A percentile compares a stretch with the other conserved stretches of the same genome.
Evolutionary conservation across 2,888 invertebrate species (phyloP).

Genomic region (Brachyopa scutellaris): DNA sequence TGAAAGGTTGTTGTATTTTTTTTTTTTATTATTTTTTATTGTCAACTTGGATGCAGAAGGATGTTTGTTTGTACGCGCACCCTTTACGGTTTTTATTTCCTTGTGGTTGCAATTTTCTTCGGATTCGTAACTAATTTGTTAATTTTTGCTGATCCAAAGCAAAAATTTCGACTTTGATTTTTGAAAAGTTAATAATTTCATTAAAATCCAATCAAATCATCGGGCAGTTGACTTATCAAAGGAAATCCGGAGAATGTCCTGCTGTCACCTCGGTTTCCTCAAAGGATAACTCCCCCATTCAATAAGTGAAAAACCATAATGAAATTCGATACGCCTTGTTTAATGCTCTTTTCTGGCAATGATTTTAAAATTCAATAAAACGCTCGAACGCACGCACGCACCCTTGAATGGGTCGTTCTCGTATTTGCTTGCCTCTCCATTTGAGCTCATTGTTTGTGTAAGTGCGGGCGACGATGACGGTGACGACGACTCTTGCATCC

Average conservation of each 20-base stretch:
- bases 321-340: slow-evolving; percentile 83
- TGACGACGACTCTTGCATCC: slow-evolving; percentile 51
- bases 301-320: slow-evolving; percentile 76
- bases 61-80: slow-evolving; percentile 48
- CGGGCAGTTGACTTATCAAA: slow-evolving; percentile 67
- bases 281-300: slow-evolving; percentile 23
- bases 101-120: slow-evolving; percentile 20
- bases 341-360: slow-evolving; percentile 80
- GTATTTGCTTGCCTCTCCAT: slow-evolving; percentile 35
- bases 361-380: slow-evolving; percentile 74
- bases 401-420: slow-evolving; percentile 40
- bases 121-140: no score
- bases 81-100: slow-evolving; percentile 29
- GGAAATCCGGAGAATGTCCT: slow-evolving; percentile 41
- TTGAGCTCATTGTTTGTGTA: slow-evolving; percentile 47
- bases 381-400: slow-evolving; percentile 73
- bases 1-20: slow-evolving; percentile 21
- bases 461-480: slow-evolving; percentile 44
- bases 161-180: slow-evolving; percentile 58
- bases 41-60: slow-evolving; percentile 27
- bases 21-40: no score
- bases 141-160: slow-evolving; percentile 42
- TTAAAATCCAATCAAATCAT: slow-evolving; percentile 63
- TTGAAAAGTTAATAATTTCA: slow-evolving; percentile 38
- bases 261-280: slow-evolving; percentile 42